Percentiles rank a stretch among this genome's conserved stretches.
Evolutionary conservation across 2,113 vertebrate genomes (phyloP).

Genomic region (Calidris pygmaea): DNA sequence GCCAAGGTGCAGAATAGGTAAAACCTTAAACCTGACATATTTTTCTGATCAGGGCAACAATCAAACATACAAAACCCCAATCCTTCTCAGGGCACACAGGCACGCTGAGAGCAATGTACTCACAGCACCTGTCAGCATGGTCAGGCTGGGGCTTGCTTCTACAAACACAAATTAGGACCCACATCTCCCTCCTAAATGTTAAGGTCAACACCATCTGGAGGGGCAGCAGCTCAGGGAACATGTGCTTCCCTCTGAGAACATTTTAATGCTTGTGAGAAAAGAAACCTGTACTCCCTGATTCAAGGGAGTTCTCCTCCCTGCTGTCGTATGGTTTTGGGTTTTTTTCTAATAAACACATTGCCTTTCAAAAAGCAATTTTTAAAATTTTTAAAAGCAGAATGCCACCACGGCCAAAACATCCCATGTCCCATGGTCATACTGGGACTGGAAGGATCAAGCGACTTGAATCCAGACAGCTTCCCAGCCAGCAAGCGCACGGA

Average conservation of each 20-base stretch:
- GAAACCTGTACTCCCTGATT: neutral
- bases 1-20: neutral
- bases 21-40: neutral
- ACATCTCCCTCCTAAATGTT: neutral
- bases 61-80: neutral
- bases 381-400: neutral
- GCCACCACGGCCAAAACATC: neutral
- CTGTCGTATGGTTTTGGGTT: neutral
- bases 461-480: neutral
- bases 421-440: neutral
- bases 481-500: neutral
- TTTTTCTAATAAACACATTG: neutral
- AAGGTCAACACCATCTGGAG: neutral
- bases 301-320: neutral
- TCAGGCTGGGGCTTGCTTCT: neutral
- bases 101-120: neutral
- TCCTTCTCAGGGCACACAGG: rapidly evolving
- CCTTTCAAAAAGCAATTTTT: neutral
- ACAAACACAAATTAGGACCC: neutral
- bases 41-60: neutral
- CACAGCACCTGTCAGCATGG: neutral
- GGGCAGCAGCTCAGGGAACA: neutral
- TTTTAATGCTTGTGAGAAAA: neutral
- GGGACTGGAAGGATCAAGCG: neutral
- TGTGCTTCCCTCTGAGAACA: rapidly evolving